A percentile compares a stretch with the other conserved stretches of the same genome.
phyloP scores from a whole-genome alignment of 2,888 invertebrate species.

The Melieria crassipennis region DNA sequence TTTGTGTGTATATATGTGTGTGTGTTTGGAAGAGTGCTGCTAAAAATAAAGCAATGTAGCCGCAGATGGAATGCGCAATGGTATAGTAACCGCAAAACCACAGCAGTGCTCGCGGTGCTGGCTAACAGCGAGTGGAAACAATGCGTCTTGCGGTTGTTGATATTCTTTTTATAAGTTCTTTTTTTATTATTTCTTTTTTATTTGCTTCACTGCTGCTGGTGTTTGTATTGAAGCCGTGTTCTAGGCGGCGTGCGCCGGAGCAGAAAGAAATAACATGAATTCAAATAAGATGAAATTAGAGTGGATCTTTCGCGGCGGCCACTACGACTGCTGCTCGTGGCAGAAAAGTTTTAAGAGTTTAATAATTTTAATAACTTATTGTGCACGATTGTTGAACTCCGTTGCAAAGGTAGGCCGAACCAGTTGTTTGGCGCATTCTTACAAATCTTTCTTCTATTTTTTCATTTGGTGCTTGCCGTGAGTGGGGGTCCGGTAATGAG shows the following conservation, averaged over 20 bases:
- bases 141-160: constrained; percentile 24
- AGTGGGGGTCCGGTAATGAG: too few species aligned
- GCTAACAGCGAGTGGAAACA: not conserved
- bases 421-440: too few species aligned
- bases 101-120: not conserved
- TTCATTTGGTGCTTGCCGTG: too few species aligned
- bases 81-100: not conserved
- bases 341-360: too few species aligned
- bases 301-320: too few species aligned
- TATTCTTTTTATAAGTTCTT: constrained; percentile 5
- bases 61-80: not conserved
- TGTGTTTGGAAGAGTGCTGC: not conserved
- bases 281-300: not conserved
- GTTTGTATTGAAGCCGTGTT: constrained; percentile 1
- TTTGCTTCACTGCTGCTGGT: not conserved
- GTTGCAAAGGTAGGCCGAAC: too few species aligned
- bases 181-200: constrained; percentile 19
- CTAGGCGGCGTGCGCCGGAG: constrained; percentile 12
- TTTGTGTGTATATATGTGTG: not conserved
- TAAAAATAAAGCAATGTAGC: not conserved
- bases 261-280: constrained; percentile 27
- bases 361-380: too few species aligned
- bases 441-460: too few species aligned
- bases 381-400: too few species aligned
- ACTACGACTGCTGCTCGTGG: too few species aligned